Conservation (phyloP, 2,888 invertebrate genomes). For the Scelioninae gen. 1 region DNA sequence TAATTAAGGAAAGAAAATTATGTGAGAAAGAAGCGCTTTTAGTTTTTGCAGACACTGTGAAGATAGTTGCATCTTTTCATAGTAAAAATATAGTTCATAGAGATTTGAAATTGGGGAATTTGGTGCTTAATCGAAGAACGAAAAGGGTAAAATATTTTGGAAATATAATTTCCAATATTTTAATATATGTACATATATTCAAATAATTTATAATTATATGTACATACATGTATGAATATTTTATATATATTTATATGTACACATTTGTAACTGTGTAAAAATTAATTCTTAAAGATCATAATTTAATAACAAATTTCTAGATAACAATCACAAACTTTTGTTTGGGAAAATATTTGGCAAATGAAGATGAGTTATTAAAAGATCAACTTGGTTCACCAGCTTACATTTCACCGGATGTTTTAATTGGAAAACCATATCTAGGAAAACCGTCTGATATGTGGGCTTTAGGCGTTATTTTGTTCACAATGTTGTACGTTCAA, state of each 20-base stretch:
- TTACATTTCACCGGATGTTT: slow-evolving; percentile 92
- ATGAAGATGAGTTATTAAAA: slow-evolving; percentile 89
- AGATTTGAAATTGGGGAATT: slow-evolving; percentile 91
- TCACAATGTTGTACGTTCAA: slow-evolving; percentile 92
- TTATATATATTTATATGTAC: too few species aligned
- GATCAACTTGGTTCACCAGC: slow-evolving; percentile 92
- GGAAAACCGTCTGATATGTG: slow-evolving; percentile 94
- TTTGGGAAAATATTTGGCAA: slow-evolving; percentile 90
- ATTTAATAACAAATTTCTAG: slow-evolving; percentile 60
- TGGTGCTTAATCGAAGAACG: slow-evolving; percentile 89
- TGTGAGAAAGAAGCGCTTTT: slow-evolving; percentile 90
- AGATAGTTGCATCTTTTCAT: slow-evolving; percentile 90
- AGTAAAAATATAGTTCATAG: slow-evolving; percentile 91
- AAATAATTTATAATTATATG: too few species aligned
- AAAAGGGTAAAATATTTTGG: slow-evolving; percentile 81
- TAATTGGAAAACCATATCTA: slow-evolving; percentile 90
- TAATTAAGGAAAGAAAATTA: slow-evolving; percentile 90
- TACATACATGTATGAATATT: too few species aligned
- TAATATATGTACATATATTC: too few species aligned
- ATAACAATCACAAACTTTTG: slow-evolving; percentile 91
- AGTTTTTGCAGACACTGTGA: slow-evolving; percentile 90
- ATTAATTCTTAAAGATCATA: too few species aligned
- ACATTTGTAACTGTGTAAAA: too few species aligned
- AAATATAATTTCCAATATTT: not conserved
- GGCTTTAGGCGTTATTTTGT: slow-evolving; percentile 91